These are phyloP conservation scores for Hydractinia echinata DNA, from an alignment of 30 jellyfish, hydroid and myxozoan genomes.

Conservation along the genomic window DNA sequence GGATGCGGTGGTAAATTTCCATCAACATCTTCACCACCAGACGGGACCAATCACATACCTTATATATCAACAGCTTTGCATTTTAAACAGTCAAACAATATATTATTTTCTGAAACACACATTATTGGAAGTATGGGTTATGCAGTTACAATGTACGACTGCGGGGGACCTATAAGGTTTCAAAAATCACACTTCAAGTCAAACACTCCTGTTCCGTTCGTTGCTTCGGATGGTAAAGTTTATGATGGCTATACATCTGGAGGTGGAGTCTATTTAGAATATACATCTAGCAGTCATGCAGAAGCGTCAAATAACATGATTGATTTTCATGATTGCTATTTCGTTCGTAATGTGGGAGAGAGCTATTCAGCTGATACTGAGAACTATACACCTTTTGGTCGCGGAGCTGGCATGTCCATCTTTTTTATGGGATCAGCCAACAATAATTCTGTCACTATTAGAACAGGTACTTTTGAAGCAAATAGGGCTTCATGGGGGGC, in stretches of 20 bases:
- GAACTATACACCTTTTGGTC: not conserved
- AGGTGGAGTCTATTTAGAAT: not conserved
- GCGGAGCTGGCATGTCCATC: conserved; percentile 2
- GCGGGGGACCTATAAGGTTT: not conserved
- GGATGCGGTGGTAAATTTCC: not conserved
- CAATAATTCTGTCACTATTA: not conserved
- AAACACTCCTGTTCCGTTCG: not conserved
- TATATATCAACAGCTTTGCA: not conserved
- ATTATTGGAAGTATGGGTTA: not conserved
- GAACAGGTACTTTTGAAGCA: not conserved
- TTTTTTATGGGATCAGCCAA: not conserved
- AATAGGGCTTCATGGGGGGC: not conserved
- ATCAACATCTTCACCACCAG: not conserved
- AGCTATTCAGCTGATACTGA: not conserved
- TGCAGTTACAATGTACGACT: not conserved
- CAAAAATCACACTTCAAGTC: not conserved
- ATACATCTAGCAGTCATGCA: not conserved
- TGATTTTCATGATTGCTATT: not conserved
- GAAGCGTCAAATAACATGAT: not conserved
- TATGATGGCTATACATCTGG: conserved; percentile 5
- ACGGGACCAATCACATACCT: not conserved
- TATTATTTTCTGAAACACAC: not conserved
- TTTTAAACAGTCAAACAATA: not conserved
- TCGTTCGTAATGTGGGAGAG: not conserved
- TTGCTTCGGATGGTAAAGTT: not conserved